These are phyloP conservation scores for Nasalis larvatus DNA, from an alignment of 2,113 vertebrate genomes.

Conservation along the genomic window DNA sequence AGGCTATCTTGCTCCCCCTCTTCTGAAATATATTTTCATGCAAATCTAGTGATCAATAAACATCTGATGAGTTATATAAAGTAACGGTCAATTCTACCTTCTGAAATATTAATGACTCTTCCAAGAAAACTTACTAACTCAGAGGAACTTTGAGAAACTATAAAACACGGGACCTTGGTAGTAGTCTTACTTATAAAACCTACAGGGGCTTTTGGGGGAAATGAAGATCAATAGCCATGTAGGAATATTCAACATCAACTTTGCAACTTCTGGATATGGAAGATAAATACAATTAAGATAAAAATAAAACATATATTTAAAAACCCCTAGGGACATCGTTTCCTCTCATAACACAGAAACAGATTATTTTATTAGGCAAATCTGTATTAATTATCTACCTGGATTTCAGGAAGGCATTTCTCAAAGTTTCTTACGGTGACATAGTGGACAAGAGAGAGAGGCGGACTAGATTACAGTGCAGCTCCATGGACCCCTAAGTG, in stretches of 20 bases:
- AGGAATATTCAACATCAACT: not conserved
- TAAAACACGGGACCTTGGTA: not conserved
- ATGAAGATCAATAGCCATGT: not conserved
- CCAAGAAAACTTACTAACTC: constrained; percentile 28
- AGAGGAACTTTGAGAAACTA: not conserved
- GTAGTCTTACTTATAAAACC: not conserved
- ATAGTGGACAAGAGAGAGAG: not conserved
- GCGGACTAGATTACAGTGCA: not conserved
- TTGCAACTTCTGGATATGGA: not conserved
- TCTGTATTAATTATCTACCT: not conserved
- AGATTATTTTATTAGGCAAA: not conserved
- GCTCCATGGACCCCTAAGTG: not conserved
- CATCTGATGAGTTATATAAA: constrained; percentile 1
- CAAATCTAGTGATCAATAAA: not conserved
- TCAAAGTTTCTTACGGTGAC: not conserved
- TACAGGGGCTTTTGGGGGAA: not conserved
- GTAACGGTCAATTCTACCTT: constrained; percentile 14
- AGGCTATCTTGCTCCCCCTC: no score
- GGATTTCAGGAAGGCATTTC: not conserved
- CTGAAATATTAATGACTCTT: constrained; percentile 22
- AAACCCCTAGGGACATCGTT: not conserved
- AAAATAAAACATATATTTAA: not conserved
- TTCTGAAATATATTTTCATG: constrained; percentile 12
- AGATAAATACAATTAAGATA: not conserved
- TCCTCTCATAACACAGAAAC: not conserved